Evolutionary conservation across 2,113 vertebrate species (phyloP).

Genomic region (human (Homo sapiens)): DNA sequence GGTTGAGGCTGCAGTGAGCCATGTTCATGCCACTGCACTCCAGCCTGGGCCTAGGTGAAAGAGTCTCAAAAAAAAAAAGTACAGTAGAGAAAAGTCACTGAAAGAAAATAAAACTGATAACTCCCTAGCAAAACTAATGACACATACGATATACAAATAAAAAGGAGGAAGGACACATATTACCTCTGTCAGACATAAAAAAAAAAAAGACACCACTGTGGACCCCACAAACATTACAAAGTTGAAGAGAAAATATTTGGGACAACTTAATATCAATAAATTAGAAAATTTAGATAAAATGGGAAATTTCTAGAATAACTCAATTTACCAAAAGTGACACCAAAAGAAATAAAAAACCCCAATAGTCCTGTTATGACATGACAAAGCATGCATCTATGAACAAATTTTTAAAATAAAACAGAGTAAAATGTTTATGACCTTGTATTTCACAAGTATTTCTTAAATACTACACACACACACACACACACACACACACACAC

Average conservation of each 20-base stretch:
- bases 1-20: too few relatives aligned
- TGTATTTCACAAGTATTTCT: background rate
- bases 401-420: background rate
- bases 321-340: background rate
- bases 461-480: background rate
- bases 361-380: background rate
- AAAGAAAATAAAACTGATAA: background rate
- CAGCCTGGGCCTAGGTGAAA: too few relatives aligned
- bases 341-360: background rate
- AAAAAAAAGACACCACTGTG: background rate
- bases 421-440: background rate
- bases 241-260: background rate
- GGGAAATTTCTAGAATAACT: background rate
- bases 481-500: background rate
- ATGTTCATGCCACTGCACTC: too few relatives aligned
- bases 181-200: background rate
- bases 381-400: background rate
- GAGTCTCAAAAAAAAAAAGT: background rate
- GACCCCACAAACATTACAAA: background rate
- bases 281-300: background rate
- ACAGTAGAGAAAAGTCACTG: background rate
- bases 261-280: background rate
- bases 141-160: background rate
- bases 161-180: background rate
- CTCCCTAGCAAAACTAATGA: background rate